Base-by-base conservation (phyloP, 2,888 invertebrate species). In the Phania funesta region DNA sequence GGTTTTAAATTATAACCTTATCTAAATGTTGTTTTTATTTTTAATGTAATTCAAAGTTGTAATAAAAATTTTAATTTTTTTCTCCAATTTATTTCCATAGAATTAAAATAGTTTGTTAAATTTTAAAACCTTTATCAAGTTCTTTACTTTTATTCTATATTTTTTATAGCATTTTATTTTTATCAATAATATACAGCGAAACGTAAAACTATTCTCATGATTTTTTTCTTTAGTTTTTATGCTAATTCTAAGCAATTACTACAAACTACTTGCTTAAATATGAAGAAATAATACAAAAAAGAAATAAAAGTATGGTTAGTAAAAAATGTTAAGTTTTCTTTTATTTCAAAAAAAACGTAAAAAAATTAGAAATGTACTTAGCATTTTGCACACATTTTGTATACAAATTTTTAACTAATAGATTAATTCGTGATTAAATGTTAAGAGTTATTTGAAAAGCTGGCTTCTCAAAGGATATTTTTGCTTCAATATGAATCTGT, bases 1-100 rank as follows among this genome's bases (percentile, higher is more conserved):
- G 99, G 97, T 29, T 98, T 97, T 90, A 99, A 99, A 92, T 92
- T 97, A 84, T 96, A 73, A 85, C 44, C 9, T 24, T 13, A 11
- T 3, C 4, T 38, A 13, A 13, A n/a, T 38, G 1, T 38, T 32
- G n/a, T 11, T 38, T 11, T 38, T 38, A 35, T 11, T 9, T 32
- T 1, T 1, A 3, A 35, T 9, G 35, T 35, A 13, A 3, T 35
- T 13, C 3, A 11, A 35, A 11, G 9, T 13, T 26, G 26, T 26
- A 6, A 38, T 4, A 11, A 9, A 32, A 9, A 8, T 32, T 32
- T 13, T 38, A 4, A 11, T 38, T 38, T 13, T 2, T 9, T 35
- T 13, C 9, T 35, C 13, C 35, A 13, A 11, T 9, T 13, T 13
- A 11, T 9, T 35, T 35, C 11, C 0, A 38, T 38, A 13, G n/a